phyloP scores from a whole-genome alignment of 1,140 invertebrate species.

The Atta cephalotes region DNA sequence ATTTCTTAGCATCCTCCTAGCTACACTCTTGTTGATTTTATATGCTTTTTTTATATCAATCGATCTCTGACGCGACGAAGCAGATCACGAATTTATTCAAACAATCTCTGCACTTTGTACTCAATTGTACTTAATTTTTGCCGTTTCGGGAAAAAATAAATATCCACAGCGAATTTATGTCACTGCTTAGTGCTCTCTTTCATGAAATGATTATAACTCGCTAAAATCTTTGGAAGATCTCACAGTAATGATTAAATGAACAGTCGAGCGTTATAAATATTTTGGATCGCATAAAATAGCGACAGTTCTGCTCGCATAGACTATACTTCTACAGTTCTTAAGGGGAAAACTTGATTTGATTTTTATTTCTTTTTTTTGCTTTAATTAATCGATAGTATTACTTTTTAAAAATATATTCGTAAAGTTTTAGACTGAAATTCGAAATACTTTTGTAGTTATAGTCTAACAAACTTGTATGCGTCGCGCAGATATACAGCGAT shows the following conservation, averaged over 20 bases:
- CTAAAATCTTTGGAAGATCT: slow-evolving; percentile 31
- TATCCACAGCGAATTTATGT: not conserved
- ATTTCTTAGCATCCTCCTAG: not conserved
- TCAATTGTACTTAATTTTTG: slow-evolving; percentile 37
- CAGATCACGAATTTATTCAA: not conserved
- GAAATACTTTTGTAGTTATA: too few species aligned
- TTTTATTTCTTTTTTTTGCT: too few species aligned
- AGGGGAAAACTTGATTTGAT: too few species aligned
- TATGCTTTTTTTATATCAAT: slow-evolving; percentile 20
- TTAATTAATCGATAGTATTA: too few species aligned
- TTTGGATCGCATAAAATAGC: too few species aligned
- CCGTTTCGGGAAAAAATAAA: slow-evolving; percentile 23
- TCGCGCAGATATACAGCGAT: too few species aligned
- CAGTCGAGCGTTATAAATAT: too few species aligned
- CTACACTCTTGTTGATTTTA: not conserved
- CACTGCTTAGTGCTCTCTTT: not conserved
- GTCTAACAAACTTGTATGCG: too few species aligned
- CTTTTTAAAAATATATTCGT: too few species aligned
- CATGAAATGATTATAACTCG: slow-evolving; percentile 37
- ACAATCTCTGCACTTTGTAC: not conserved
- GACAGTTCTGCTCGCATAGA: too few species aligned
- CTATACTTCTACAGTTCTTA: too few species aligned
- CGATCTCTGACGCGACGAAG: not conserved
- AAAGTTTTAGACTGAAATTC: too few species aligned
- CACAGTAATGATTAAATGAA: slow-evolving; percentile 34